Percentiles rank a stretch among this genome's conserved stretches.
Conservation (phyloP, 2,888 invertebrate genomes). For the Drosophila pseudotalamancana region DNA sequence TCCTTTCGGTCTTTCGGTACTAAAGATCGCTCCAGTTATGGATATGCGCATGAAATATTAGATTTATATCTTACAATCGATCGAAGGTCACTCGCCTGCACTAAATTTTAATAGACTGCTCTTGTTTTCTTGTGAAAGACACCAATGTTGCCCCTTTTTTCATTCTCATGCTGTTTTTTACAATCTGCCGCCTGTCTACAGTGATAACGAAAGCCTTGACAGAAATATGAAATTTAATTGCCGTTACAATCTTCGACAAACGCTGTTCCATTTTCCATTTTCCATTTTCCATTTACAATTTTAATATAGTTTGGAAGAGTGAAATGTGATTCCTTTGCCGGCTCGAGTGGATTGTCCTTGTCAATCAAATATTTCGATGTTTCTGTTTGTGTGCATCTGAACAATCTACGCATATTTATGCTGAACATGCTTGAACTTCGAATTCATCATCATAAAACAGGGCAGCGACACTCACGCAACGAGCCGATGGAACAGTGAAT, state of each 20-base stretch:
- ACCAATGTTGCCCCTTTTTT: constrained; percentile 16
- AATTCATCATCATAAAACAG: constrained; percentile 78
- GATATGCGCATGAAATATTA: constrained; percentile 70
- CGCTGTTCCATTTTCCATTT: constrained; percentile 5
- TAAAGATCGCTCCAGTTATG: constrained; percentile 60
- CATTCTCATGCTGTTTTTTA: constrained; percentile 31
- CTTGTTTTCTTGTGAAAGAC: constrained; percentile 59
- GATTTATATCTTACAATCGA: constrained; percentile 56
- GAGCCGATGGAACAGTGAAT: neutral
- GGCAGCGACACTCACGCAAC: constrained; percentile 55
- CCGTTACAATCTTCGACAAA: constrained; percentile 14
- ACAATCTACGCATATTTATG: constrained; percentile 64
- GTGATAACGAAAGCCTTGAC: constrained; percentile 67
- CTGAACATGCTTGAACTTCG: constrained; percentile 75
- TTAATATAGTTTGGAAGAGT: too few species aligned
- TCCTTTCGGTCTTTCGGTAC: constrained; percentile 55
- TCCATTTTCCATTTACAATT: too few species aligned
- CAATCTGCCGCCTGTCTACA: constrained; percentile 17
- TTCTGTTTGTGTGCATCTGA: constrained; percentile 20
- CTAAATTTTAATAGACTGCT: constrained; percentile 59
- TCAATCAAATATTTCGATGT: constrained; percentile 6
- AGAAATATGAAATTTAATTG: constrained; percentile 37
- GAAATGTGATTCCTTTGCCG: constrained; percentile 48
- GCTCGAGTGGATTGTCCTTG: constrained; percentile 31
- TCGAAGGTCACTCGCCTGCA: constrained; percentile 69